Base-by-base conservation (phyloP, 53 echinoderm and acorn worm species). In the Patiria pectinifera region DNA sequence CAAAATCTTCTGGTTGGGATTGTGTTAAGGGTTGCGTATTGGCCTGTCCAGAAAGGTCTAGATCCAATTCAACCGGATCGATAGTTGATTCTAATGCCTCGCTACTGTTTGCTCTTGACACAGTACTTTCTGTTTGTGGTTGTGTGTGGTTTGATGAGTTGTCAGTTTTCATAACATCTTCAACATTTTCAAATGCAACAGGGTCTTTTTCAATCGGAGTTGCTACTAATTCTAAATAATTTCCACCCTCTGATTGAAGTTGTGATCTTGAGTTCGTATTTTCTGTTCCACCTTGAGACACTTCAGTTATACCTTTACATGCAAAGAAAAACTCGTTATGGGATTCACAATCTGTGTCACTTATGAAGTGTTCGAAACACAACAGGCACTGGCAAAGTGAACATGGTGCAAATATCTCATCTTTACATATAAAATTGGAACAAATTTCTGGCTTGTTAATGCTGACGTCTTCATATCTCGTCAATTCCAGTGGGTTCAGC, bases 401-500 rank as follows among this genome's bases (percentile, higher is more conserved):
- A 70, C 86, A 86, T 49, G 86, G 46, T 86, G 86, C 86, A 86
- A 86, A 86, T 71, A 86, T 86, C 45, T 86, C 86, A 48, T 86
- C 86, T 70, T 86, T 45, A 86, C 86, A 86, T 49, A 47, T 70
- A 48, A 86, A 86, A 48, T 86, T 70, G 44, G 86, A 86, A 71
- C 86, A 86, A 11, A 48, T 86, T 71, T 86, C 81, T 81, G 81
- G 48, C 81, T 81, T 81, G 81, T 18, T 47, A 81, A 3, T 81
- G 81, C 81, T 81, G 81, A 48, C 49, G 16, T 81, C 81, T 81
- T 81, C 81, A 81, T 81, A 81, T 81, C 81, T 81, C 81, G 9
- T 77, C 35, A 76, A 35, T 48, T n/a, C n/a, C n/a, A n/a, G n/a
- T n/a, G 81, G 49, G 21, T 81, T 81, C 48, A 53, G 81, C 81